phyloP scores from a whole-genome alignment of 2,888 invertebrate genomes.

The Scaeva pyrastri region DNA sequence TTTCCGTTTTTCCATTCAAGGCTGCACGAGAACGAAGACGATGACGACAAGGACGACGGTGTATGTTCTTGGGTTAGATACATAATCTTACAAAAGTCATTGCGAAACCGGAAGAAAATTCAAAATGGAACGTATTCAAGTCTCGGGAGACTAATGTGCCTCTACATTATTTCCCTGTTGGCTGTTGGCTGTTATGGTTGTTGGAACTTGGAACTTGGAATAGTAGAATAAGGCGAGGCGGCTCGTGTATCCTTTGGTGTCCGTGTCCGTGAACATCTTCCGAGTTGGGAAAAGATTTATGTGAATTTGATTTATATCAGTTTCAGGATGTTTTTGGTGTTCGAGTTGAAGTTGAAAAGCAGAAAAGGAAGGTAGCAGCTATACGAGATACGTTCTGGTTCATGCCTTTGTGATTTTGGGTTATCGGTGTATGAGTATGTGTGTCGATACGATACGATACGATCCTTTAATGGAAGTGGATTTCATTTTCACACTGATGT shows the following conservation, averaged over 20 bases:
- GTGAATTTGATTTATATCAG: constrained; percentile 66
- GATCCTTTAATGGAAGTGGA: constrained; percentile 34
- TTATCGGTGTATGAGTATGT: constrained; percentile 2
- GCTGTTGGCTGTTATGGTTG: not conserved
- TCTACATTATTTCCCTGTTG: constrained; percentile 65
- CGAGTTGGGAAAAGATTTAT: constrained; percentile 60
- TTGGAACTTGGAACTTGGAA: too few relatives aligned
- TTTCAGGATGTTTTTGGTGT: constrained; percentile 53
- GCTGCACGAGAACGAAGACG: too few relatives aligned
- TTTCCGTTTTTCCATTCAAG: not conserved
- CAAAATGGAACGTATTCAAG: constrained; percentile 61
- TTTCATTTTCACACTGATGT: constrained; percentile 35
- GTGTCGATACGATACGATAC: constrained; percentile 26
- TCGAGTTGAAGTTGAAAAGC: not conserved
- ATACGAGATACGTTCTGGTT: not conserved
- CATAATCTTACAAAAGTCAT: constrained; percentile 50
- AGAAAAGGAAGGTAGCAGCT: not conserved
- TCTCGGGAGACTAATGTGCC: constrained; percentile 70
- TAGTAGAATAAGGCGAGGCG: constrained; percentile 10
- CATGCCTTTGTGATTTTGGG: constrained; percentile 32
- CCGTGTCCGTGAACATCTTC: constrained; percentile 48
- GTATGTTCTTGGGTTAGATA: constrained; percentile 39
- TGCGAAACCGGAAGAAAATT: constrained; percentile 58
- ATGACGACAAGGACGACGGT: too few relatives aligned
- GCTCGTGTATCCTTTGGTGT: constrained; percentile 70